Percentiles rank a stretch among this genome's conserved stretches.
These are phyloP conservation scores for Hippocampus mohnikei DNA, from an alignment of 2,113 vertebrate species.

Conservation along the genomic window DNA sequence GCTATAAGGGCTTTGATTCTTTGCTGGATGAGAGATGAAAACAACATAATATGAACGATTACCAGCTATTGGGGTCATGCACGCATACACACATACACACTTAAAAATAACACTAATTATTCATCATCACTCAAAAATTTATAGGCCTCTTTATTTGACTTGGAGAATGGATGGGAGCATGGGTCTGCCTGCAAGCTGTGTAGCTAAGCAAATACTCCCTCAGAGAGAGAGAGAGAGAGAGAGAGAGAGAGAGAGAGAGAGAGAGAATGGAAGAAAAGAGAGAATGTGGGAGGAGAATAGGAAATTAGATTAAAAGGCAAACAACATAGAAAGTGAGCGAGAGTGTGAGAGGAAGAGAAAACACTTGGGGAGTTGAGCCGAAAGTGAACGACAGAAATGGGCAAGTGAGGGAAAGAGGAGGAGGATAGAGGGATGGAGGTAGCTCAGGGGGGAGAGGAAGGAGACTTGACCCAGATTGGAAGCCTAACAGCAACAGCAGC, in stretches of 20 bases:
- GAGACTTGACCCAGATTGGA: conserved; percentile 73
- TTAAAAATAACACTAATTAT: conserved; percentile 51
- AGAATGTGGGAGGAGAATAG: conserved; percentile 7
- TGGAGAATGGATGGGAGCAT: conserved; percentile 51
- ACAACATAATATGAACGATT: conserved; percentile 14
- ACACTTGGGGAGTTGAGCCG: conserved; percentile 43
- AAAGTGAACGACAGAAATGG: conserved; percentile 22
- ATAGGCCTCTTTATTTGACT: conserved; percentile 64
- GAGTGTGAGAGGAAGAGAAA: conserved; percentile 20
- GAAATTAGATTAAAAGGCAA: conserved; percentile 13
- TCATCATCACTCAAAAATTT: conserved; percentile 58
- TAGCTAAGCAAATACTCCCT: conserved; percentile 59
- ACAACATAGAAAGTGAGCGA: conserved; percentile 11
- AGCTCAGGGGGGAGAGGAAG: conserved; percentile 65
- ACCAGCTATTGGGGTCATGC: not conserved
- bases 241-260: not conserved
- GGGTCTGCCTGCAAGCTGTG: conserved; percentile 56
- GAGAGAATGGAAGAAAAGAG: conserved; percentile 7
- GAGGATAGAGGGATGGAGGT: conserved; percentile 57
- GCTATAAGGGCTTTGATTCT: conserved; percentile 3
- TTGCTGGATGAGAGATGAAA: conserved; percentile 13
- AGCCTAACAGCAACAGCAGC: conserved; percentile 59
- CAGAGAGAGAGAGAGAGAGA: conserved; percentile 17
- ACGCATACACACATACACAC: not conserved
- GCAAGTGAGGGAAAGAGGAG: conserved; percentile 22